A percentile compares a stretch with the other conserved stretches of the same genome.
Evolutionary conservation across 2,797 vertebrate species (phyloP).

Genomic region (Siniperca undulata): DNA sequence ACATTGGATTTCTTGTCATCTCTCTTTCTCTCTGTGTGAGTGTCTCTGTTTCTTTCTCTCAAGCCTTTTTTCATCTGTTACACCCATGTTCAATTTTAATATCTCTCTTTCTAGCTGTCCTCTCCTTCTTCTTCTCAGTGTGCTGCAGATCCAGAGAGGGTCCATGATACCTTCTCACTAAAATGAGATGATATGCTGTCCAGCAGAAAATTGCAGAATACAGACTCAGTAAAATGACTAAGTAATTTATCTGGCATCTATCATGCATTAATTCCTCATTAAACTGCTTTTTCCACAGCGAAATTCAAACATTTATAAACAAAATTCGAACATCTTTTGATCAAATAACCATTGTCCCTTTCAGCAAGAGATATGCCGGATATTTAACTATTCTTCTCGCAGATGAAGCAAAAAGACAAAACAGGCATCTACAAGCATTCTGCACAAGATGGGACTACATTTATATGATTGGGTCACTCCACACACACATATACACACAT

Average conservation of each 20-base stretch:
- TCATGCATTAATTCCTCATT: neutral
- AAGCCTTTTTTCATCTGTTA: neutral
- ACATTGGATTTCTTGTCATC: slow-evolving; percentile 37
- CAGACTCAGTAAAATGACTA: neutral
- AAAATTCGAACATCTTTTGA: neutral
- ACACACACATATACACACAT: neutral
- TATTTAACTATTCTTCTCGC: neutral
- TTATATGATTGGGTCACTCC: slow-evolving; percentile 18
- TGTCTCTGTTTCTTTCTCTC: slow-evolving; percentile 2
- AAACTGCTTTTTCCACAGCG: neutral
- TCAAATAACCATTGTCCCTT: neutral
- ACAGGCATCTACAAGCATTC: neutral
- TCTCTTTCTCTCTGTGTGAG: slow-evolving; percentile 27
- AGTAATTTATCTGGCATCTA: no score
- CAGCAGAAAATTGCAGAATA: neutral
- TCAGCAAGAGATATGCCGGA: neutral
- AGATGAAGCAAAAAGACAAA: neutral
- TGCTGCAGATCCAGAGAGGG: slow-evolving; percentile 1
- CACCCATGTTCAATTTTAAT: slow-evolving; percentile 33
- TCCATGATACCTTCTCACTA: neutral
- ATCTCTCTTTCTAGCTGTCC: neutral
- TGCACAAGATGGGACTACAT: slow-evolving; percentile 11
- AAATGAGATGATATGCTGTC: neutral
- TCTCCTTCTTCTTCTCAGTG: neutral
- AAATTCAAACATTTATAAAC: neutral